Base-by-base conservation (phyloP, 92 coral and sea anemone genomes). In the Umimayanthus kanabou region DNA sequence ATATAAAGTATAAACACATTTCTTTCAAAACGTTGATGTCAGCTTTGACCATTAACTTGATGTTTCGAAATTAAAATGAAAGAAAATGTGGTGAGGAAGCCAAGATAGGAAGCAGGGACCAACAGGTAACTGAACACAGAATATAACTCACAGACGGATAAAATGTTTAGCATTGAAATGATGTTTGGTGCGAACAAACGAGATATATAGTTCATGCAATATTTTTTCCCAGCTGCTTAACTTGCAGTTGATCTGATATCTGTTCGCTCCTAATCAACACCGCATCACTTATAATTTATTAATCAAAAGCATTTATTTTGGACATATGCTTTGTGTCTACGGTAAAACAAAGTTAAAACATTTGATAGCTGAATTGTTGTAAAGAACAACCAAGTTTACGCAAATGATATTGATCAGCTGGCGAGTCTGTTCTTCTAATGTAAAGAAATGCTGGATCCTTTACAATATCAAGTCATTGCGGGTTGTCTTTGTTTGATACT, bases 241-340 rank as follows among this genome's bases (percentile, higher is more conserved):
- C 33, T 18, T 25, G 23, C 33, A 79, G 16, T 80, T 22, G 15
- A 16, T 80, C 3, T 61, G 18, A 15, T 37, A 61, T 40, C 20
- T 80, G 72, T 80, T 37, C 20, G 14, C 15, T 29, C 23, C 73
- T 30, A 80, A 33, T 30, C 28, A 33, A 78, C 4, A 49, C 49
- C 23, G 20, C 65, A 26, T 26, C 39, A 80, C 45, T n/a, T 57
- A 37, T 80, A 33, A 29, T 57, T 80, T 80, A 80, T 80, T 80
- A 25, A 80, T 78, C 18, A 78, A 78, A 25, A 43, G 64, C 45
- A 18, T 78, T 49, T 28, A n/a, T 80, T 61, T 55, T 10, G 9
- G 50, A 80, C 47, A 80, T 39, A 65, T 64, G 25, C 14, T 80
- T 22, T 61, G 23, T 30, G 50, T 80, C 85, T 61, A 61, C 16